Conservation (phyloP, 2,113 vertebrate species). For the Ciconia boyciana region DNA sequence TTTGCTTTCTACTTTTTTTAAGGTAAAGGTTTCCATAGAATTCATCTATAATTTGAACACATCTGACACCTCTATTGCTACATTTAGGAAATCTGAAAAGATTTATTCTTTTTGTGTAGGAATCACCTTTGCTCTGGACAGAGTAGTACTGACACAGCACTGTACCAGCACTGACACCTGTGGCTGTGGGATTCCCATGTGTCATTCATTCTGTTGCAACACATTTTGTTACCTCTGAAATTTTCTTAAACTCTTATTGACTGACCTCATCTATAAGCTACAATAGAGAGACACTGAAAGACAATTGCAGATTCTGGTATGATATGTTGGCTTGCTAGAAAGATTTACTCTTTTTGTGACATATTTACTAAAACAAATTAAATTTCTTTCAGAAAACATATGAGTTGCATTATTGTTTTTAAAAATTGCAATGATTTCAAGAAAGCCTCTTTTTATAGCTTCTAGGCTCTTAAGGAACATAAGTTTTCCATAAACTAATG, state of each 20-base stretch:
- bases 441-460: neutral
- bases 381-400: neutral
- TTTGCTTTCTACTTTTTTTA: neutral
- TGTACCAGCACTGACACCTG: neutral
- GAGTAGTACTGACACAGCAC: neutral
- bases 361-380: neutral
- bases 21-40: neutral
- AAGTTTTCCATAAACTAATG: conserved; percentile 34
- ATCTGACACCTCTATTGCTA: neutral
- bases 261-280: neutral
- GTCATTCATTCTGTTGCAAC: neutral
- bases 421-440: neutral
- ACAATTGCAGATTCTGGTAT: neutral
- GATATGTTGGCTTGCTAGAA: neutral
- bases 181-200: neutral
- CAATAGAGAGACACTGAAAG: neutral
- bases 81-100: neutral
- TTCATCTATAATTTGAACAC: neutral
- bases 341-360: neutral
- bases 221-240: neutral
- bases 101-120: neutral
- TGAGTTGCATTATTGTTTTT: neutral
- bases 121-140: neutral
- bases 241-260: neutral
- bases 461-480: neutral